Conservation (phyloP, 2,797 vertebrate genomes). For the Enteromius afrohamiltoni region DNA sequence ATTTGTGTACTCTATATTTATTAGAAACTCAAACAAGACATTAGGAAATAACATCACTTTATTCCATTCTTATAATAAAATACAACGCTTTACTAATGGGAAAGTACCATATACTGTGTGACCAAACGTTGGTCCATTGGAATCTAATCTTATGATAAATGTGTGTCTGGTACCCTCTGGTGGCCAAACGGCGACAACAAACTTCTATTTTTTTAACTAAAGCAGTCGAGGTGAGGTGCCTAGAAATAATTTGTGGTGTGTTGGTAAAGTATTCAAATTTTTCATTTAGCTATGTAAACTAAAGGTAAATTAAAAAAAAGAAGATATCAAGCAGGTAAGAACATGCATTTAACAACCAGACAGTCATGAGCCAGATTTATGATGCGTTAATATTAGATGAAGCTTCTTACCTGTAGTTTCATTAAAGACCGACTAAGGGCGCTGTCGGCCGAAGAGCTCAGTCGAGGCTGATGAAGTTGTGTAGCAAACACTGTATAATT, state of each 20-base stretch:
- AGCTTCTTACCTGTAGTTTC: neutral
- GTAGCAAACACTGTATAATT: neutral
- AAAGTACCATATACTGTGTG: neutral
- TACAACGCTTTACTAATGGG: neutral
- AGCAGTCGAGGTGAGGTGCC: neutral
- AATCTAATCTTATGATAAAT: neutral
- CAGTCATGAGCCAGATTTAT: neutral
- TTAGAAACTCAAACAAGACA: neutral
- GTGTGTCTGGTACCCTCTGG: constrained; percentile 1
- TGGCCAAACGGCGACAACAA: neutral
- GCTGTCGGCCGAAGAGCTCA: neutral
- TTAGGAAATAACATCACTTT: neutral
- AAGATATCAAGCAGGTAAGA: neutral
- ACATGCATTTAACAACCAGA: neutral
- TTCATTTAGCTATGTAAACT: neutral
- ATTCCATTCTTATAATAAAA: neutral
- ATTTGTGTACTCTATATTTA: neutral
- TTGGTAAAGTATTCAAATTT: neutral
- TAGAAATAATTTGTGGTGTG: neutral
- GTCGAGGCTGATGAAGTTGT: neutral
- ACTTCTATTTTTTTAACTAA: neutral
- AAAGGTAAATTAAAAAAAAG: neutral
- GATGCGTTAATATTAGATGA: no score
- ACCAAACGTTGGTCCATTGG: neutral
- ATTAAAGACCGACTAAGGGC: neutral